phyloP scores from a whole-genome alignment of 2,797 vertebrate species.

The Acanthurus tractus region DNA sequence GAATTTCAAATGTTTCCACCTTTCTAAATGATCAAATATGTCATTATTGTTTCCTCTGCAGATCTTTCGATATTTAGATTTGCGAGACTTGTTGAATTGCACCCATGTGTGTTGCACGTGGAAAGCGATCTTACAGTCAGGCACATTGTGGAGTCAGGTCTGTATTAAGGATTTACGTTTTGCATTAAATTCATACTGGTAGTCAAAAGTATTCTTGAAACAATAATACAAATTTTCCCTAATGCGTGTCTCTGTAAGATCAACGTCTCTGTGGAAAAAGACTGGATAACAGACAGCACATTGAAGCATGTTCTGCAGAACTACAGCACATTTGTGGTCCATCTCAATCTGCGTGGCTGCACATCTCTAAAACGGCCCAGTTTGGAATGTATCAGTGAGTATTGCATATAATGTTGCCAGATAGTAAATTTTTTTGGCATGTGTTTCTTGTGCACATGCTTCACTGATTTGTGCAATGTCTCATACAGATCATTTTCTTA shows the following conservation, averaged over 20 bases:
- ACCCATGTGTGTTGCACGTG: constrained; percentile 78
- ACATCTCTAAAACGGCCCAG: constrained; percentile 58
- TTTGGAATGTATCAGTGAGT: constrained; percentile 79
- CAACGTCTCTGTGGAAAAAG: constrained; percentile 75
- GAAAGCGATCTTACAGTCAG: constrained; percentile 75
- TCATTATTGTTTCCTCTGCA: constrained; percentile 49
- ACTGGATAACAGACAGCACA: constrained; percentile 72
- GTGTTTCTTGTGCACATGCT: not conserved
- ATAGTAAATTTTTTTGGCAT: not conserved
- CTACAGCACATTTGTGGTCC: constrained; percentile 72
- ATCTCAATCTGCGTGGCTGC: constrained; percentile 81
- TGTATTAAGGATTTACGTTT: constrained; percentile 32
- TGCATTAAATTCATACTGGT: constrained; percentile 16
- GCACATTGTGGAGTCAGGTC: constrained; percentile 81
- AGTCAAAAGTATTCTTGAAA: not conserved
- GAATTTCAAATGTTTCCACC: not conserved
- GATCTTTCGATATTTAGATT: constrained; percentile 79
- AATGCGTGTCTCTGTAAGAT: constrained; percentile 66
- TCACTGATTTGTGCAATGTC: not conserved
- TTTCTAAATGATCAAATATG: constrained; percentile 3
- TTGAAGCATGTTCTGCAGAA: constrained; percentile 74
- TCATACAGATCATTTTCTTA: not conserved
- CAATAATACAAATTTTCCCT: constrained; percentile 11
- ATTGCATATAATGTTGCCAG: not conserved
- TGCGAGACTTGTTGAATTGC: constrained; percentile 78